Base-by-base conservation (phyloP, 1,140 invertebrate genomes). In the Artemia franciscana region DNA sequence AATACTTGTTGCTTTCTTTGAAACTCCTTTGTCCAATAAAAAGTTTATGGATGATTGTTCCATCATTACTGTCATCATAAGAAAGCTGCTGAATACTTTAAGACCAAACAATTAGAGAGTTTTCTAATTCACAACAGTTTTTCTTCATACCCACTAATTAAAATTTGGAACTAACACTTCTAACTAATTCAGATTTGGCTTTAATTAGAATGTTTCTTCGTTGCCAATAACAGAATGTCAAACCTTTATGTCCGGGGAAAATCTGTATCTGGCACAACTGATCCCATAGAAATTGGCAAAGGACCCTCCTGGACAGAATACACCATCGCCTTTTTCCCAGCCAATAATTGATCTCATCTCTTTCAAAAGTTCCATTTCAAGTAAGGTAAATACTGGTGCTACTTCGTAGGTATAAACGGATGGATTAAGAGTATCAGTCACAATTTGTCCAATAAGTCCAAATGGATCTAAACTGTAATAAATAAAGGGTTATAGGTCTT, bases 241-340 rank as follows among this genome's bases (percentile, higher is more conserved):
- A n/a, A 82, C 81, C 80, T 93, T 94, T 30, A 84, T 76, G 63
- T 88, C 79, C 5, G 90, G 89, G 69, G 82, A 80, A 62, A 78
- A 77, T 65, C 81, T 73, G 69, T 86, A 84, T 30, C 92, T 75
- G 2, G 92, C 92, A 63, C 89, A 80, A 69, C 87, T 86, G 62
- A 97, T 89, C 12, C 87, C 91, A 71, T 97, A 97, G 63, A 92
- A 84, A 71, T 97, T 97, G 2, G 91, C 86, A 66, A 96, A 85
- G 0, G 91, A 92, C 0, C 93, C 93, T 26, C 93, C 93, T 7
- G 93, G 93, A 69, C 86, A 88, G 73, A 97, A 95, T 58, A 96
- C 89, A 73, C 90, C 88, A 57, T 80, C 75, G 0, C 84, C 85
- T 9, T 80, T 73, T 4, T 78, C 73, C 78, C 85, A 96, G 0